Evolutionary conservation across 2,888 invertebrate species (phyloP).

Genomic region (Agrochola macilenta): DNA sequence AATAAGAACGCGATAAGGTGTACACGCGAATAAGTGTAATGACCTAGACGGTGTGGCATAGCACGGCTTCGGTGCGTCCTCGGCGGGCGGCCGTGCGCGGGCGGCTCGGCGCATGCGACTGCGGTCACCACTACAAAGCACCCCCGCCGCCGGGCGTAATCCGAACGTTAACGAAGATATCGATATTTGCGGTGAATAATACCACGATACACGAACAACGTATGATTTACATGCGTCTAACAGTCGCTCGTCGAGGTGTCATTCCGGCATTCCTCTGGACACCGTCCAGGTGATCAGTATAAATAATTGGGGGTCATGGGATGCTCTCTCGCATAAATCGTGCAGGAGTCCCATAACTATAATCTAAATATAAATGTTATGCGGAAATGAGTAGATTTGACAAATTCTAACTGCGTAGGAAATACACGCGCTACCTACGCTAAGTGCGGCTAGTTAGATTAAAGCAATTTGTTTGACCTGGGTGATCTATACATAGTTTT

Average conservation of each 20-base stretch:
- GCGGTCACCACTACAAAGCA: slow-evolving; percentile 84
- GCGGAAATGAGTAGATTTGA: slow-evolving; percentile 25
- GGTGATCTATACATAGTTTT: slow-evolving; percentile 31
- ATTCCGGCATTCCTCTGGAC: slow-evolving; percentile 84
- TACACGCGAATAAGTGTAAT: slow-evolving; percentile 89
- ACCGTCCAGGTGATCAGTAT: slow-evolving; percentile 82
- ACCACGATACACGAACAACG: slow-evolving; percentile 79
- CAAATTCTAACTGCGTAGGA: slow-evolving; percentile 31
- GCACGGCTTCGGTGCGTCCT: slow-evolving; percentile 86
- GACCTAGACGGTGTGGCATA: slow-evolving; percentile 85
- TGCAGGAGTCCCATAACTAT: slow-evolving; percentile 50
- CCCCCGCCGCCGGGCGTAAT: slow-evolving; percentile 85
- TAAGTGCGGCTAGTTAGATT: slow-evolving; percentile 11
- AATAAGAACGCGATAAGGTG: slow-evolving; percentile 88
- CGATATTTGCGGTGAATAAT: slow-evolving; percentile 88
- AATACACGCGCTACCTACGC: slow-evolving; percentile 23
- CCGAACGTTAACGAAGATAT: slow-evolving; percentile 86
- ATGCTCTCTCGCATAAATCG: slow-evolving; percentile 60
- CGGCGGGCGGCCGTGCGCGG: slow-evolving; percentile 85
- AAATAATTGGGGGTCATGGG: slow-evolving; percentile 72
- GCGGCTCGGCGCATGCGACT: slow-evolving; percentile 86
- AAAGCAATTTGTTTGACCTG: slow-evolving; percentile 38
- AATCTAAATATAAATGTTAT: slow-evolving; percentile 43
- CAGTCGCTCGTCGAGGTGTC: slow-evolving; percentile 72
- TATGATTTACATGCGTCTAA: slow-evolving; percentile 76